phyloP scores from a whole-genome alignment of 2,113 vertebrate genomes.

The Atrichornis clamosus region DNA sequence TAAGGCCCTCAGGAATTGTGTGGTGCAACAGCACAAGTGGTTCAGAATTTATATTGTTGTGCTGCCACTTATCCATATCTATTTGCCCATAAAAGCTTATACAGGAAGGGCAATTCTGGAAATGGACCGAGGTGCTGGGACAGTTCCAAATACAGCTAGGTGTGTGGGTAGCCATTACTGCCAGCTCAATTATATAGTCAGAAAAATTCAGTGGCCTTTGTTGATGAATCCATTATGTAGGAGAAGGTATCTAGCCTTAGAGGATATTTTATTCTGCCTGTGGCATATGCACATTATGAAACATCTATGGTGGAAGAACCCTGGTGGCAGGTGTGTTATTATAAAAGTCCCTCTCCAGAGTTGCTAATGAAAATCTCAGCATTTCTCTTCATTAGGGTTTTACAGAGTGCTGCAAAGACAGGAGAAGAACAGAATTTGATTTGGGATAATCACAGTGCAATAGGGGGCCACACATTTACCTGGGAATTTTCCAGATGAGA shows the following conservation, averaged over 20 bases:
- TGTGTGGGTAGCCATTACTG: not conserved
- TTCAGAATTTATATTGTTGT: not conserved
- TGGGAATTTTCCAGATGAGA: not conserved
- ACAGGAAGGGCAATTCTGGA: not conserved
- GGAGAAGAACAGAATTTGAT: not conserved
- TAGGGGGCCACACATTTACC: not conserved
- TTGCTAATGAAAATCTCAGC: not conserved
- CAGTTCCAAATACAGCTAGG: not conserved
- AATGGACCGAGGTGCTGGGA: not conserved
- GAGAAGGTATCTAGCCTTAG: not conserved
- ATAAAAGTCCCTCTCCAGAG: not conserved
- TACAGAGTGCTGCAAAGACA: not conserved
- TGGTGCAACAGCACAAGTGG: not conserved
- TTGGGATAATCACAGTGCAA: not conserved
- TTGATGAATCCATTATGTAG: not conserved
- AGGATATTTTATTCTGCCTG: not conserved
- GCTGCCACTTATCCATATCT: not conserved
- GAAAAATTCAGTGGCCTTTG: not conserved
- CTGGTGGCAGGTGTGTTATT: not conserved
- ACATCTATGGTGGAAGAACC: not conserved
- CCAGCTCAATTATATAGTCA: not conserved
- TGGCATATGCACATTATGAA: not conserved
- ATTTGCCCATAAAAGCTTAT: not conserved
- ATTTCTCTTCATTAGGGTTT: not conserved
- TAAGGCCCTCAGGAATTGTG: not conserved